Conservation (phyloP, 2,888 invertebrate genomes). For the Tholera decimalis region DNA sequence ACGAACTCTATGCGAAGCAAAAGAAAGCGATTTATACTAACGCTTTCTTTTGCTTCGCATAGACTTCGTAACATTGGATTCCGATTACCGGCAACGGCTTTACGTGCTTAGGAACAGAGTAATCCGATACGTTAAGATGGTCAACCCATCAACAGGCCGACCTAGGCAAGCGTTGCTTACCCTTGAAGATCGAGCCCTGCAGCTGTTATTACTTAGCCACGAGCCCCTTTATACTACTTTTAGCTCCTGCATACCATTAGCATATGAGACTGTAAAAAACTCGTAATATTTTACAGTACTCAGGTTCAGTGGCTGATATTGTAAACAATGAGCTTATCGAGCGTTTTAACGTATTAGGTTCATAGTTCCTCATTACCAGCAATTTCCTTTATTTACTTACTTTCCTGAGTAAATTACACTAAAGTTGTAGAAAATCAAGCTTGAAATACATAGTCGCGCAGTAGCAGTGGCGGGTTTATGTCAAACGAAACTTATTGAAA, state of each 20-base stretch:
- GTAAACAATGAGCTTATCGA: constrained; percentile 49
- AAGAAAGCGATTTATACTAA: too few species aligned
- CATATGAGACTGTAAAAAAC: neutral
- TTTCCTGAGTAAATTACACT: constrained; percentile 26
- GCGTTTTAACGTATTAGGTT: constrained; percentile 28
- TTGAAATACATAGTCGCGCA: neutral
- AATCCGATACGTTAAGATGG: too few species aligned
- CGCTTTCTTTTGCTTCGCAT: too few species aligned
- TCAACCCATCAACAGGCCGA: too few species aligned
- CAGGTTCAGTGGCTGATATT: constrained; percentile 4
- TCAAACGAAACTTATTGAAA: too few species aligned
- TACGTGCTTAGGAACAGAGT: too few species aligned
- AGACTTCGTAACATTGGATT: too few species aligned
- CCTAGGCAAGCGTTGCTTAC: too few species aligned
- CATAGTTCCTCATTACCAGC: constrained; percentile 48
- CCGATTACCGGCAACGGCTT: too few species aligned
- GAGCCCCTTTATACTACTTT: neutral
- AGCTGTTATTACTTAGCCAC: too few species aligned
- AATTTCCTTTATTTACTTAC: constrained; percentile 23
- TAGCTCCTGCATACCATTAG: neutral
- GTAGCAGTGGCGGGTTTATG: neutral
- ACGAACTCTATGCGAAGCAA: too few species aligned
- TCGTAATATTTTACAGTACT: neutral
- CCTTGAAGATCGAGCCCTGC: too few species aligned
- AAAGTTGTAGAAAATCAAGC: neutral